phyloP scores from a whole-genome alignment of 2,888 invertebrate genomes.

The Crossocerus cetratus region DNA sequence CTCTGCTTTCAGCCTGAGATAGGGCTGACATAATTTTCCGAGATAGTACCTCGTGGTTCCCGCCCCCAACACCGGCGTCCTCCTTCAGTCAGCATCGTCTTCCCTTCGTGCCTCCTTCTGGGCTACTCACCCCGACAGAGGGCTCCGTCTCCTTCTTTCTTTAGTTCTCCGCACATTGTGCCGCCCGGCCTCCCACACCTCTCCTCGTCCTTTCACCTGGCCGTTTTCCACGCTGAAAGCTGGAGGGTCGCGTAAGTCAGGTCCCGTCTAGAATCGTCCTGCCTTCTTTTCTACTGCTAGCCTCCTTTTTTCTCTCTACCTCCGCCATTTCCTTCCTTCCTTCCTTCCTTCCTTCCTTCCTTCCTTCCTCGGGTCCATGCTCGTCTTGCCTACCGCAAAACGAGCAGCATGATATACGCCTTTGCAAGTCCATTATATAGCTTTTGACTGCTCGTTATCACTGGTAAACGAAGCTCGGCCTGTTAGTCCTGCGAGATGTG shows the following conservation, averaged over 20 bases:
- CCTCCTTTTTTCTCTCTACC: conserved; percentile 11
- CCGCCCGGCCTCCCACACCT: no score
- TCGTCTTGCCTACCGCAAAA: neutral
- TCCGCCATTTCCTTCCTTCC: conserved; percentile 1
- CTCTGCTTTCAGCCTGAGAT: conserved; percentile 68
- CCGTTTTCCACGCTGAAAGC: conserved; percentile 58
- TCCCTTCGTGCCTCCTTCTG: conserved; percentile 49
- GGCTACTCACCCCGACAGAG: conserved; percentile 23
- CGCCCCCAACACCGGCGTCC: conserved; percentile 9
- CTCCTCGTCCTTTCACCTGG: conserved; percentile 26
- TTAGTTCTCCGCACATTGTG: neutral
- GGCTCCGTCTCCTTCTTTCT: conserved; percentile 37
- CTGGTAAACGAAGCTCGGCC: neutral
- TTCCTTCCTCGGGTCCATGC: conserved; percentile 1
- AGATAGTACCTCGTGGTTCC: conserved; percentile 63
- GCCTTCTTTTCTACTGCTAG: conserved; percentile 12
- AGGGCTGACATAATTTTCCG: conserved; percentile 73
- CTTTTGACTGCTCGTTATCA: conserved; percentile 32
- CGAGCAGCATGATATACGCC: conserved; percentile 41
- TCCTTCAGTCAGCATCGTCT: conserved; percentile 27
- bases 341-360: conserved; percentile 6
- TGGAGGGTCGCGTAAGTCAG: conserved; percentile 63
- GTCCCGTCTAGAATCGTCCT: conserved; percentile 50
- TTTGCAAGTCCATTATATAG: conserved; percentile 39
- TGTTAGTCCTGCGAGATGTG: conserved; percentile 30